Evolutionary conservation across 1,140 invertebrate genomes (phyloP).

Genomic region (Drosophila sulfurigaster): DNA sequence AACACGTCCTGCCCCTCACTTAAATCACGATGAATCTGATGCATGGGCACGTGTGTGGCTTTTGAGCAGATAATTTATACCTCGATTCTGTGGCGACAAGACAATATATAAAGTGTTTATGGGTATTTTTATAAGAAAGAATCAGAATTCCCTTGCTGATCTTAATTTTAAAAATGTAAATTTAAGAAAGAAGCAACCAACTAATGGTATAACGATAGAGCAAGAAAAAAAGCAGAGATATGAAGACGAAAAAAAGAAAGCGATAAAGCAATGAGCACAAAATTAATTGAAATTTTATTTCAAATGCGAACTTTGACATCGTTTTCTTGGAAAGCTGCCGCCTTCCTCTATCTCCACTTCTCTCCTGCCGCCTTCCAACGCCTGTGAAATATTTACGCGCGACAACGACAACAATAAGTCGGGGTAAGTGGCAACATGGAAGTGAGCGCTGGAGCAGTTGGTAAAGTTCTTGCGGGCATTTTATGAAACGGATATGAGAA

Average conservation of each 20-base stretch:
- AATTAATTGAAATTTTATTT: slow-evolving; percentile 74
- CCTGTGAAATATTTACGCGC: slow-evolving; percentile 60
- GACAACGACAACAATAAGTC: slow-evolving; percentile 35
- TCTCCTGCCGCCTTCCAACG: slow-evolving; percentile 23
- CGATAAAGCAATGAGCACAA: slow-evolving; percentile 41
- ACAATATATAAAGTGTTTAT: neutral
- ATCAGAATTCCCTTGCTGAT: neutral
- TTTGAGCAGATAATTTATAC: slow-evolving; percentile 49
- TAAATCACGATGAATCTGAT: slow-evolving; percentile 7
- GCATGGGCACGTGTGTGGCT: slow-evolving; percentile 57
- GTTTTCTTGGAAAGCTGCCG: slow-evolving; percentile 56
- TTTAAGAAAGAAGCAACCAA: neutral
- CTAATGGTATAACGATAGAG: slow-evolving; percentile 14
- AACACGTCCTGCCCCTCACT: neutral
- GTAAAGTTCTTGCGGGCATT: slow-evolving; percentile 69
- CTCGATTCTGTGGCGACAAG: slow-evolving; percentile 18
- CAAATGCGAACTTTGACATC: slow-evolving; percentile 68
- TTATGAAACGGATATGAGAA: slow-evolving; percentile 81
- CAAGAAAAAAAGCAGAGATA: neutral
- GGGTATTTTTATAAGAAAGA: neutral
- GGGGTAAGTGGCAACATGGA: slow-evolving; percentile 14
- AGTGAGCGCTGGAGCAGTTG: slow-evolving; percentile 13
- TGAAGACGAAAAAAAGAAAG: neutral
- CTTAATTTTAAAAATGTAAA: slow-evolving; percentile 31
- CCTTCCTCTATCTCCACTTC: slow-evolving; percentile 4